Base-by-base conservation (phyloP, 2,888 invertebrate genomes). In the Litoditis marina region DNA sequence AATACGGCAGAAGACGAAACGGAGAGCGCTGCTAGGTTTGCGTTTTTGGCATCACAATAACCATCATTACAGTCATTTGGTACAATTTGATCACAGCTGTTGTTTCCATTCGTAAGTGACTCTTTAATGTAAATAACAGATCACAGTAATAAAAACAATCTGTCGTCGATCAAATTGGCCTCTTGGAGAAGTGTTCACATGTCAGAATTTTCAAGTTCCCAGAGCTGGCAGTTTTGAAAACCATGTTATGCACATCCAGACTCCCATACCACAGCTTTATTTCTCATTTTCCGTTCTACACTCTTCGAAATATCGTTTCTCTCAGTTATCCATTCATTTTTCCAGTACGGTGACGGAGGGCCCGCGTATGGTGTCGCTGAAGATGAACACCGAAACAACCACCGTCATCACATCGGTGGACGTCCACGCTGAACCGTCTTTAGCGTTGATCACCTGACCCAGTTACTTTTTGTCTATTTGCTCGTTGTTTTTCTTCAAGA, bases 1-100 rank as follows among this genome's bases (percentile, higher is more conserved):
- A 53, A 52, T 31, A 42, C 52, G 3, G 58, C 42, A 7, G 64
- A 67, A 19, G 56, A 53, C 19, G 61, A 61, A n/a, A 63, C 55
- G 0, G 54, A 60, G 16, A 53, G 63, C 27, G 52, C 59, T 30
- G 50, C 47, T 19, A 63, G 57, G 63, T 58, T 34, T n/a, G n/a
- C n/a, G n/a, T n/a, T n/a, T n/a, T n/a, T n/a, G n/a, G n/a, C n/a
- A n/a, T n/a, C n/a, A n/a, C n/a, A n/a, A n/a, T n/a, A n/a, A n/a
- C n/a, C n/a, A n/a, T n/a, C n/a, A 39, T 13, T 13, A n/a, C 11
- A 39, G 39, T n/a, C 39, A n/a, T 11, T 39, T 39, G 11, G n/a
- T 13, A n/a, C 11, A 39, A 39, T 39, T 13, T 13, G n/a, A 39
- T 13, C 13, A 39, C 39, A 13, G 39, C n/a, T 39, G 11, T 39